These are phyloP conservation scores for Panthera uncia DNA, from an alignment of 2,113 vertebrate genomes.

Conservation along the genomic window DNA sequence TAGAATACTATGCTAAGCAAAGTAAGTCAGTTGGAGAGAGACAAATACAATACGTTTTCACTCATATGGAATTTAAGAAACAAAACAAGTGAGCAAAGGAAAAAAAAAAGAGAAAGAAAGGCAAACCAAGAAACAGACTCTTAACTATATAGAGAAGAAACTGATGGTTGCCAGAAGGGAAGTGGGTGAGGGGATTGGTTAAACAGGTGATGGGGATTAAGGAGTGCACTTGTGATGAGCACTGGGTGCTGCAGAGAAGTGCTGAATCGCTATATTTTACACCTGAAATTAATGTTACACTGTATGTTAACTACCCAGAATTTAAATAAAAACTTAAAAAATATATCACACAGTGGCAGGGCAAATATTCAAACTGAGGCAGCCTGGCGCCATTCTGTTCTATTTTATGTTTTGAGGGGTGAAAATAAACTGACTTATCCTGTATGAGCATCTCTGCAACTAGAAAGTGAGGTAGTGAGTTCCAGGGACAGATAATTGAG, in stretches of 20 bases:
- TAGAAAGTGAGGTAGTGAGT: background rate
- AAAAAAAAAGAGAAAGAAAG: background rate
- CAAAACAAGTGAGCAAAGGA: background rate
- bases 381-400: background rate
- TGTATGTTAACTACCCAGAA: background rate
- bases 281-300: background rate
- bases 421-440: background rate
- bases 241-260: background rate
- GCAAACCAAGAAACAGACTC: background rate
- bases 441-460: background rate
- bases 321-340: background rate
- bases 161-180: background rate
- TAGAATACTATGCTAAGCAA: background rate
- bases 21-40: background rate
- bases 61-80: background rate
- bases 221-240: background rate
- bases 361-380: constrained; percentile 8
- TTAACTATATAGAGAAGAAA: background rate
- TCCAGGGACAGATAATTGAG: background rate
- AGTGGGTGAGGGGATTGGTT: background rate
- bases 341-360: background rate
- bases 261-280: background rate
- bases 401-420: background rate
- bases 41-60: background rate
- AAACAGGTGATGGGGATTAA: background rate